phyloP scores from a whole-genome alignment of 2,797 vertebrate genomes.

The Remorina albescens region DNA sequence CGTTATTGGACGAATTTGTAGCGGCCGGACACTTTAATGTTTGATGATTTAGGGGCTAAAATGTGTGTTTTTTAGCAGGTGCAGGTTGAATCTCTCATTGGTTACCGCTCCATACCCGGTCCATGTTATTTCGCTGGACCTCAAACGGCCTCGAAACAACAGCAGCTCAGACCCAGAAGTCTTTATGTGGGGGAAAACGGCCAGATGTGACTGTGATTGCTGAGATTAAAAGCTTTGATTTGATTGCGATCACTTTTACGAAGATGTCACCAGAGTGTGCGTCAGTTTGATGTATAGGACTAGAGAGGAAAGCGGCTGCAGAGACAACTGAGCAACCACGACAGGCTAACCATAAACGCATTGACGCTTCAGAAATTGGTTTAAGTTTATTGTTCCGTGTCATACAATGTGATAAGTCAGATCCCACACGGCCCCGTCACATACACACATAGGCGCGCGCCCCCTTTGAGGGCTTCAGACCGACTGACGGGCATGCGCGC shows the following conservation, averaged over 20 bases:
- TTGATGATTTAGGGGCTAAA: neutral
- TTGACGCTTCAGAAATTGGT: constrained; percentile 82
- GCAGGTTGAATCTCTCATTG: neutral
- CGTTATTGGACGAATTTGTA: neutral
- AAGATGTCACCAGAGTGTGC: constrained; percentile 75
- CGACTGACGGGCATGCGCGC: constrained; percentile 23
- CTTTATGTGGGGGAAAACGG: constrained; percentile 70
- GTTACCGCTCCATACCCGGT: neutral
- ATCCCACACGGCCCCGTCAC: constrained; percentile 67
- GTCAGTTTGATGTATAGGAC: constrained; percentile 77
- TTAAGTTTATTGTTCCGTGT: constrained; percentile 84
- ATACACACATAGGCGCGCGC: constrained; percentile 12
- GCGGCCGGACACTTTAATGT: neutral
- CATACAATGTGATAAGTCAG: constrained; percentile 83
- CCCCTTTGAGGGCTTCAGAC: constrained; percentile 14
- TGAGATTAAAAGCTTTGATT: constrained; percentile 83
- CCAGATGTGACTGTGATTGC: constrained; percentile 82
- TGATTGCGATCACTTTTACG: constrained; percentile 81
- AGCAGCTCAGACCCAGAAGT: constrained; percentile 57
- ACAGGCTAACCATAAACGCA: constrained; percentile 80
- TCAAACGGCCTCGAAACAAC: constrained; percentile 24
- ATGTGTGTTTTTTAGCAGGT: neutral
- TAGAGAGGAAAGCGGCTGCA: constrained; percentile 56
- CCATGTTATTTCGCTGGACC: neutral
- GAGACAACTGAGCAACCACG: constrained; percentile 57